Evolutionary conservation across 2,113 vertebrate genomes (phyloP).

Genomic region (Rattus norvegicus): GRCr8 NC_086019.1:218722501-218723000

Average conservation of each 20-base stretch:
- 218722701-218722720: not conserved
- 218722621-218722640: not conserved
- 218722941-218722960: not conserved
- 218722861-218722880: not conserved
- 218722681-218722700: not conserved
- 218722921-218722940: not conserved
- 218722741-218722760: not conserved
- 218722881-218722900: not conserved
- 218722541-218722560: not conserved
- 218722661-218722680: not conserved
- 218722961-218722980: not conserved
- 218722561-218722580: not conserved
- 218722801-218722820: not conserved
- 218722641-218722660: not conserved
- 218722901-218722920: not conserved
- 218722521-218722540: not conserved
- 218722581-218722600: not conserved
- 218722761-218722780: rapidly evolving
- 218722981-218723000: not conserved
- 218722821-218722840: not conserved
- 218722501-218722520: not conserved
- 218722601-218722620: not conserved
- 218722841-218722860: not conserved
- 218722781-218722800: not conserved
- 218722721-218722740: not conserved